Evolutionary conservation across 1,140 invertebrate species (phyloP), one percentile per base, ranked within the genome.

Genomic region (Drosophila pseudoananassae): DNA sequence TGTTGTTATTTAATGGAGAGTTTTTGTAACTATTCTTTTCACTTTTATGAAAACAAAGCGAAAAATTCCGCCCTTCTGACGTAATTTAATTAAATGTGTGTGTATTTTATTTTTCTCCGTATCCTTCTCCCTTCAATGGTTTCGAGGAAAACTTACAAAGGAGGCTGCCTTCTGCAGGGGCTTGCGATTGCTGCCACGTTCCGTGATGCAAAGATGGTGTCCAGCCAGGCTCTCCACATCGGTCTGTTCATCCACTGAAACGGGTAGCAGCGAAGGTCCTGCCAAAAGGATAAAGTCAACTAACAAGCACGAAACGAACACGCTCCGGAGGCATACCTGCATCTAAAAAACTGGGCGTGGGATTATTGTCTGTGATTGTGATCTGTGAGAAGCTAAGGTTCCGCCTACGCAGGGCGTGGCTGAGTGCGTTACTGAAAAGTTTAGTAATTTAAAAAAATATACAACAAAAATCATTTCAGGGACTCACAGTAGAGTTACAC

Each of bases 201-300:
- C 90, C 23, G 75, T 83, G 65, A 96, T 93, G 81, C 94, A 93
- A 23, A 96, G 93, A 77, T 95, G 94, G 91, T 94, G 95, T 27
- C 95, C 95, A 60, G 95, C 95, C 5, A 96, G 93, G 81, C 93
- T 94, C 74, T 93, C 95, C 31, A 94, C 94, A 72, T 95, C 95
- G 36, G 95, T 93, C 81, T 94, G 93, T 40, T 95, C 94, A 80
- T 96, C 94, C 60, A 96, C 93, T 23, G 92, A 92, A 31, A 75
- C 76, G 29, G 78, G 53, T 38, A 80, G 56, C 5, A 70, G 84
- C 51, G 89, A 57, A 38, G 80, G 77, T 51, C 85, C 91, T 91
- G 50, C 3, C 1, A 10, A 3, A 51, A 7, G 29, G 92, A 92
- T 29, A 94, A 82, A 92, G 36, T 52, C 20, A 6, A 3, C 27